Conservation (phyloP, 2,888 invertebrate species). For the Drosophila rubida region DNA sequence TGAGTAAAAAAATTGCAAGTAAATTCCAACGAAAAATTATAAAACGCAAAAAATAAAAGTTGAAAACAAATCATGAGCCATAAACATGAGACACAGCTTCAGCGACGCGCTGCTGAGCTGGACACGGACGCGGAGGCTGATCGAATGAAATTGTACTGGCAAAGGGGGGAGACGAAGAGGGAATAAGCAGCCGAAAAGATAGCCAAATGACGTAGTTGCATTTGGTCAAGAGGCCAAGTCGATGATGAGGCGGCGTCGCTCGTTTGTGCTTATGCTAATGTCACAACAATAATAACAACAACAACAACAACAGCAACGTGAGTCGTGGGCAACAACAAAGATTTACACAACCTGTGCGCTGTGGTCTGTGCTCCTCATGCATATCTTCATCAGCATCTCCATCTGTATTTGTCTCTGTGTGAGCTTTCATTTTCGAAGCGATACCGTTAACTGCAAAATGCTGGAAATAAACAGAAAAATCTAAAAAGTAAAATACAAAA, state of each 20-base stretch:
- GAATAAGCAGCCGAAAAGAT: conserved; percentile 43
- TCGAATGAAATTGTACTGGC: not conserved
- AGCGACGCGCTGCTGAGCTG: conserved; percentile 14
- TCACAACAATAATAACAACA: conserved; percentile 24
- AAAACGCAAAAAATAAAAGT: conserved; percentile 22
- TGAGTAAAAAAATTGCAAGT: conserved; percentile 64
- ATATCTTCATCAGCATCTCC: conserved; percentile 23
- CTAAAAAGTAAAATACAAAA: conserved; percentile 58
- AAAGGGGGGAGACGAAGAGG: conserved; percentile 21
- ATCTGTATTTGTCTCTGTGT: conserved; percentile 50
- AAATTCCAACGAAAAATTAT: conserved; percentile 53
- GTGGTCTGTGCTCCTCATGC: conserved; percentile 45
- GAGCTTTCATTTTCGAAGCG: conserved; percentile 83
- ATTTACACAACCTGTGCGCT: conserved; percentile 67
- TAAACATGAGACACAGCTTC: conserved; percentile 49
- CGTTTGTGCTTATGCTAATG: conserved; percentile 67
- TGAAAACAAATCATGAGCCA: conserved; percentile 67
- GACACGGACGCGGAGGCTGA: conserved; percentile 19
- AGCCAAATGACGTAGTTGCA: conserved; percentile 70
- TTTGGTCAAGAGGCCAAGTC: conserved; percentile 56
- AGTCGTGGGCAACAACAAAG: conserved; percentile 67
- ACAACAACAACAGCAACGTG: conserved; percentile 33
- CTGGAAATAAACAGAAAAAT: conserved; percentile 63
- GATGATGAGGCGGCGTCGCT: conserved; percentile 32
- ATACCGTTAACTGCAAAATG: conserved; percentile 78